Conservation (phyloP, 2,797 vertebrate species). For the Clamator glandarius region DNA sequence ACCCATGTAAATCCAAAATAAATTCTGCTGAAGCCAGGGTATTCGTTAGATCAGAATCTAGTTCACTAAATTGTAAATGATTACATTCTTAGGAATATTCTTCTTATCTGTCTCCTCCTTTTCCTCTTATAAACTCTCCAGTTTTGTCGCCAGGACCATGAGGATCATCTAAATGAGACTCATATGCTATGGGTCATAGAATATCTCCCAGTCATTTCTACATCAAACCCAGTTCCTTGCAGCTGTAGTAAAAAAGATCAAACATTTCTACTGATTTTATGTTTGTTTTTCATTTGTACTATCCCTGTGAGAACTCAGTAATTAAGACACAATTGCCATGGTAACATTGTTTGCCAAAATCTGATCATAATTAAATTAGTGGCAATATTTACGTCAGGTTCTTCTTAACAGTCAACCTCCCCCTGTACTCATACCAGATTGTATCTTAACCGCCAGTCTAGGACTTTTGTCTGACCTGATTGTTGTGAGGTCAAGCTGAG, state of each 20-base stretch:
- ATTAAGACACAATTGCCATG: constrained; percentile 38
- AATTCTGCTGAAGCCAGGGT: constrained; percentile 27
- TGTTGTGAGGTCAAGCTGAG: neutral
- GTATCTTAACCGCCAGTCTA: neutral
- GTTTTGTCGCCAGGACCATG: neutral
- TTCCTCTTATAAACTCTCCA: neutral
- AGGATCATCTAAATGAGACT: constrained; percentile 45
- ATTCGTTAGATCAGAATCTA: constrained; percentile 39
- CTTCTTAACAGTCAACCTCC: neutral
- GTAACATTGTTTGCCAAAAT: constrained; percentile 5
- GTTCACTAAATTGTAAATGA: neutral
- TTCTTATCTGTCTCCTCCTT: constrained; percentile 4
- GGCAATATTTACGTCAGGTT: neutral
- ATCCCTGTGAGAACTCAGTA: neutral
- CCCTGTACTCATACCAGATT: neutral
- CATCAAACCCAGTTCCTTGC: neutral
- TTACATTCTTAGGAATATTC: neutral
- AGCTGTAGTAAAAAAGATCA: neutral
- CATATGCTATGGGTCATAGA: neutral
- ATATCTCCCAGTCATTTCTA: neutral
- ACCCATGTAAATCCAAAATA: constrained; percentile 38
- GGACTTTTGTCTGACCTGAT: neutral
- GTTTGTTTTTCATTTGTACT: neutral
- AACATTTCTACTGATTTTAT: neutral
- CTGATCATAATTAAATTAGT: constrained; percentile 14